Conservation (phyloP, 2,113 vertebrate genomes). For the Ictalurus punctatus region DNA sequence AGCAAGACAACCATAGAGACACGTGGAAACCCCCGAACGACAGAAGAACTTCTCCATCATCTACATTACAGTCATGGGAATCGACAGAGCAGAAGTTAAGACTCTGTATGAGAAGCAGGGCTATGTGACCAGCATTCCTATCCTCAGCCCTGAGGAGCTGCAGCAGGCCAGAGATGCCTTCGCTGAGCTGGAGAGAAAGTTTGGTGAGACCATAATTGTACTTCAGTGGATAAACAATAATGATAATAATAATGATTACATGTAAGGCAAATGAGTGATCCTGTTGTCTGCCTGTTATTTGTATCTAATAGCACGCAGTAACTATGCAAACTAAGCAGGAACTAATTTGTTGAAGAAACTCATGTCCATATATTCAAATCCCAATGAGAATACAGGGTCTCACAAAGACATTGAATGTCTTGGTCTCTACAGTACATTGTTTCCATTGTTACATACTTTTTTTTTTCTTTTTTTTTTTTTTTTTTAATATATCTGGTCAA, state of each 20-base stretch:
- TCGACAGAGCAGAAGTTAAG: slow-evolving; percentile 45
- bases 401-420: background rate
- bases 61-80: slow-evolving; percentile 54
- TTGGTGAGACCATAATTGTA: slow-evolving; percentile 63
- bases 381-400: background rate
- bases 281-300: background rate
- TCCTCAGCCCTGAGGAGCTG: slow-evolving; percentile 68
- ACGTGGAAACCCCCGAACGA: slow-evolving; percentile 1
- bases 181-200: slow-evolving; percentile 69
- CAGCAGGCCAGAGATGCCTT: slow-evolving; percentile 64
- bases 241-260: background rate
- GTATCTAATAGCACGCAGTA: background rate
- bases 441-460: background rate
- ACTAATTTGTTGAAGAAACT: background rate
- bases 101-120: slow-evolving; percentile 64
- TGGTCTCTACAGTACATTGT: background rate
- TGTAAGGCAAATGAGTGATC: background rate
- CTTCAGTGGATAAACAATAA: background rate
- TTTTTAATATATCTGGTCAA: background rate
- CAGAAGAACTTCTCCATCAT: slow-evolving; percentile 7
- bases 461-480: background rate
- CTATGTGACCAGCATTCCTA: slow-evolving; percentile 67
- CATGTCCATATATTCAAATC: background rate
- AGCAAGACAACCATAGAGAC: background rate
- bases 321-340: background rate